Conservation (phyloP, 2,113 vertebrate species). For the Strix uralensis region DNA sequence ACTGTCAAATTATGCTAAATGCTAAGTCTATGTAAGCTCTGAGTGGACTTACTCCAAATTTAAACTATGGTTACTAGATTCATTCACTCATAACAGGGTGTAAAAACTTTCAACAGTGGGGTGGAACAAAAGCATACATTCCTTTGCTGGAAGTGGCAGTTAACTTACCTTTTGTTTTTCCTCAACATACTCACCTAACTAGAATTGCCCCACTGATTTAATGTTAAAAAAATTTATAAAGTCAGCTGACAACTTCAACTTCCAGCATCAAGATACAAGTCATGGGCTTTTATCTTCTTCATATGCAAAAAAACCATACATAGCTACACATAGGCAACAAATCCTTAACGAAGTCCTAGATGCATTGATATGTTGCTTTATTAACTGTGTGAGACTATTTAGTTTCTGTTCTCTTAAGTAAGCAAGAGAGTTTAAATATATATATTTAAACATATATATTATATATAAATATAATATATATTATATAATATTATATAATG, state of each 20-base stretch:
- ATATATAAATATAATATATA: too few species aligned
- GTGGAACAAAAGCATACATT: neutral
- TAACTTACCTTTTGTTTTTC: slow-evolving; percentile 34
- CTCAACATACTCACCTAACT: neutral
- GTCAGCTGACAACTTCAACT: neutral
- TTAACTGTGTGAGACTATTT: neutral
- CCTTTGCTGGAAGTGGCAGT: neutral
- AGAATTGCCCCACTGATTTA: neutral
- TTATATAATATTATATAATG: too few species aligned
- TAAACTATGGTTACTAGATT: neutral
- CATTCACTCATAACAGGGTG: neutral
- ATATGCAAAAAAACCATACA: neutral
- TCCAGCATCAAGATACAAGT: neutral
- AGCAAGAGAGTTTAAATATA: neutral
- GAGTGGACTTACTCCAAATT: neutral
- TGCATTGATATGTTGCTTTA: neutral
- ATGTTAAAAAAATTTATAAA: neutral
- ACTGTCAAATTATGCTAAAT: neutral
- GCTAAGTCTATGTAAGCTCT: neutral
- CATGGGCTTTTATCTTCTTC: neutral
- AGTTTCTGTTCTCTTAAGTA: neutral
- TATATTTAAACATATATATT: too few species aligned
- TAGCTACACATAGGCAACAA: neutral
- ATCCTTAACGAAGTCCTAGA: neutral
- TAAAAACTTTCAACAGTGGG: neutral